Evolutionary conservation across 2,113 vertebrate species (phyloP).

Genomic region (Gavia stellata): DNA sequence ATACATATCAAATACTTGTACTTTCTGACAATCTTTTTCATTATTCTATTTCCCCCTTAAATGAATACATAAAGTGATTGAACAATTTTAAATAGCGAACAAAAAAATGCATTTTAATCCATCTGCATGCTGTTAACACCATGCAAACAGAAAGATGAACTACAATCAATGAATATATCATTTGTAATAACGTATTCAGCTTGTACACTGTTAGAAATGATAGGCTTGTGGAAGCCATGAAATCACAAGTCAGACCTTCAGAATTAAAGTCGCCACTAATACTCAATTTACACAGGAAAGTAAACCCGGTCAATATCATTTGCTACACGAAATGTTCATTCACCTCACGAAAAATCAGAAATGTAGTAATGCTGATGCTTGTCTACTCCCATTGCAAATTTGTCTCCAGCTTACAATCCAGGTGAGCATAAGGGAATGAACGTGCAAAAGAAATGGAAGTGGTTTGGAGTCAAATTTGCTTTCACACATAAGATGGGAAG

Average conservation of each 20-base stretch:
- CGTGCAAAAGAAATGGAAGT: background rate
- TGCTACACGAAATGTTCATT: background rate
- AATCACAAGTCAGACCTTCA: background rate
- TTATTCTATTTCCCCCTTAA: background rate
- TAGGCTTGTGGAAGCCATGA: background rate
- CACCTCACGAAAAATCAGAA: background rate
- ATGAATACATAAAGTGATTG: background rate
- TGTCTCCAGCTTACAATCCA: background rate
- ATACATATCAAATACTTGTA: rapidly evolving
- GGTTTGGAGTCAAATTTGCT: background rate
- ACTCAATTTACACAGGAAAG: background rate
- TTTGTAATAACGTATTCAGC: background rate
- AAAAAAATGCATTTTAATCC: background rate
- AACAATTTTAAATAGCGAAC: background rate
- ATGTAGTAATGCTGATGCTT: background rate
- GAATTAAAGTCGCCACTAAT: background rate
- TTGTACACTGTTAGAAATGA: background rate
- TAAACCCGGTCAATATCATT: background rate
- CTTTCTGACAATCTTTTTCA: background rate
- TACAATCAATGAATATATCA: background rate
- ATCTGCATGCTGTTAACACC: background rate
- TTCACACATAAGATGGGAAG: background rate
- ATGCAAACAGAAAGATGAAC: background rate
- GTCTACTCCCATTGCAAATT: background rate
- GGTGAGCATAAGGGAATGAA: background rate